These are phyloP conservation scores for Lycorma delicatula DNA, from an alignment of 1,140 invertebrate species.

Conservation along the genomic window DNA sequence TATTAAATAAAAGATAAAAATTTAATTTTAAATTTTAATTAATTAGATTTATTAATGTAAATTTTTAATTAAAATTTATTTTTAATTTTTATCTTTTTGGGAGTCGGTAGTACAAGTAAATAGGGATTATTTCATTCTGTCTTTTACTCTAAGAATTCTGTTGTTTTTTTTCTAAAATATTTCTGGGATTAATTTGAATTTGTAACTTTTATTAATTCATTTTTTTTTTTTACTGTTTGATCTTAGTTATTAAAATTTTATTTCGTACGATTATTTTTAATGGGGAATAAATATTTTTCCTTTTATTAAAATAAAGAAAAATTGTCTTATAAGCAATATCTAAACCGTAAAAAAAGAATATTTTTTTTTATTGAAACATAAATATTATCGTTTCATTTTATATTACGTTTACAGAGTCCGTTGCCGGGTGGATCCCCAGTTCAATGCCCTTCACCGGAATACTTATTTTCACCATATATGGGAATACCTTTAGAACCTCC, in stretches of 20 bases:
- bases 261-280: slow-evolving; percentile 35
- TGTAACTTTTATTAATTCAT: no score
- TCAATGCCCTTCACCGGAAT: slow-evolving; percentile 50
- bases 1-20: no score
- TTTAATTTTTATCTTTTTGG: no score
- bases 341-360: slow-evolving; percentile 17
- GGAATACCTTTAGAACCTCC: slow-evolving; percentile 57
- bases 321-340: slow-evolving; percentile 34
- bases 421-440: slow-evolving; percentile 43
- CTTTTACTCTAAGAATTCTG: no score
- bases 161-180: no score
- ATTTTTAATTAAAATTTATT: no score
- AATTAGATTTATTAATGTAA: no score
- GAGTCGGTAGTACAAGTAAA: no score
- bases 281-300: slow-evolving; percentile 30
- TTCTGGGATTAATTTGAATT: no score
- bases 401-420: slow-evolving; percentile 37
- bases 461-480: slow-evolving; percentile 52
- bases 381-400: neutral
- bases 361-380: slow-evolving; percentile 8
- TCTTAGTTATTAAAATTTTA: slow-evolving; percentile 3
- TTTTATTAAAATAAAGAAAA: slow-evolving; percentile 21
- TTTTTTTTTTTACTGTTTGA: no score
- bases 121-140: no score
- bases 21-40: no score